Evolutionary conservation across 2,797 vertebrate species (phyloP).

Genomic region (Chloroceryle amazona): DNA sequence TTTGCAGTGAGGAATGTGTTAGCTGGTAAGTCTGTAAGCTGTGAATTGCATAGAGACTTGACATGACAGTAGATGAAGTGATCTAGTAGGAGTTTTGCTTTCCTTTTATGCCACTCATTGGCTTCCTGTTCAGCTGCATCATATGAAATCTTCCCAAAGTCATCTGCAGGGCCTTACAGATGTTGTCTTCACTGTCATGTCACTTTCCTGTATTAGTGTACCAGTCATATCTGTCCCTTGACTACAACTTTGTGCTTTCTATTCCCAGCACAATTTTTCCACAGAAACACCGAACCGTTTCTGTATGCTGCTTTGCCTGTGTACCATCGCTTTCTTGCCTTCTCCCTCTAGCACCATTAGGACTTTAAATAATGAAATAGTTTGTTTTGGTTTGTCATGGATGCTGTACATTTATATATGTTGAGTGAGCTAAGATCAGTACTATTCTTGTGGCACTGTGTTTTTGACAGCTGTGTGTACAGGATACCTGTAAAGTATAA

Average conservation of each 20-base stretch:
- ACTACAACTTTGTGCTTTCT: not conserved
- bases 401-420: not conserved
- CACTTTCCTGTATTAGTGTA: not conserved
- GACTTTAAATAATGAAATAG: not conserved
- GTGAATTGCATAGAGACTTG: not conserved
- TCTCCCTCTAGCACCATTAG: not conserved
- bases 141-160: not conserved
- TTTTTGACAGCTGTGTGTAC: not conserved
- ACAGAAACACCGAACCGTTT: not conserved
- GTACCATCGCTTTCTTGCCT: not conserved
- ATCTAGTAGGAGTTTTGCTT: not conserved
- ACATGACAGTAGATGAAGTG: not conserved
- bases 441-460: not conserved
- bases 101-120: not conserved
- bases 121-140: not conserved
- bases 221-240: not conserved
- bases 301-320: not conserved
- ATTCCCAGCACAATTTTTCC: not conserved
- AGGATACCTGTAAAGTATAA: not conserved
- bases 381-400: not conserved
- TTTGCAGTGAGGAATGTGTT: not conserved
- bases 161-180: not conserved
- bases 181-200: not conserved
- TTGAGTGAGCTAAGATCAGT: not conserved
- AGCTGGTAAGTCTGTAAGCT: constrained; percentile 11